Percentiles rank a stretch among this genome's conserved stretches.
Conservation (phyloP, 2,888 invertebrate species). For the Emesis russula region DNA sequence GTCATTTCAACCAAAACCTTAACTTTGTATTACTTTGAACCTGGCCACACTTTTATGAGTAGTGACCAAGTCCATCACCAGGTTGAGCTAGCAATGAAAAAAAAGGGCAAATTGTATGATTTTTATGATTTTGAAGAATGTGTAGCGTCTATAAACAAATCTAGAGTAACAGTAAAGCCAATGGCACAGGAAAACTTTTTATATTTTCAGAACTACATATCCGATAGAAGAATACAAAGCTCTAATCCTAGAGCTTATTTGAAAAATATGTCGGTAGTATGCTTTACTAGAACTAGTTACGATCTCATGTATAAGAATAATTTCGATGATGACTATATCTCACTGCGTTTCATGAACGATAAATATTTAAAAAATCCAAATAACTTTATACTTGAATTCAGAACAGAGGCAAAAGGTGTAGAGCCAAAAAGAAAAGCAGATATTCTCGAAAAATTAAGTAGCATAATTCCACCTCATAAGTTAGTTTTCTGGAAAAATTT, state of each 20-base stretch:
- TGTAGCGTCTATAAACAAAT: conserved; percentile 70
- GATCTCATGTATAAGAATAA: conserved; percentile 61
- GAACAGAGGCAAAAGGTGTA: too few relatives aligned
- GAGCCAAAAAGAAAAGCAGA: too few relatives aligned
- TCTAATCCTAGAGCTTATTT: conserved; percentile 50
- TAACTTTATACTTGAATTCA: too few relatives aligned
- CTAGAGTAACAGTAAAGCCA: conserved; percentile 66
- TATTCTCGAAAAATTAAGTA: too few relatives aligned
- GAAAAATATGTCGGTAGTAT: conserved; percentile 49
- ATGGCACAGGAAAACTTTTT: conserved; percentile 27
- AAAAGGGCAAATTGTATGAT: conserved; percentile 78
- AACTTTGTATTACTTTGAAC: conserved; percentile 67
- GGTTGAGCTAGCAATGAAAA: conserved; percentile 77
- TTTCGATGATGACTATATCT: neutral
- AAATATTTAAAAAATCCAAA: neutral
- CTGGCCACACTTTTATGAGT: conserved; percentile 86
- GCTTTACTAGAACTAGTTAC: conserved; percentile 57
- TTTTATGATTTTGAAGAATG: conserved; percentile 78
- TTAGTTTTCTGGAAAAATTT: too few relatives aligned
- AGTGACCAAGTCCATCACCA: conserved; percentile 83
- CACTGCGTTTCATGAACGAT: neutral
- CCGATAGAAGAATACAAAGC: conserved; percentile 72
- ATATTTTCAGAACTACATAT: too few relatives aligned
- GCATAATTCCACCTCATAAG: too few relatives aligned
- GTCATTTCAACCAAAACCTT: conserved; percentile 20